These are phyloP conservation scores for Eurypyga helias DNA, from an alignment of 2,113 vertebrate species.

Conservation along the genomic window DNA sequence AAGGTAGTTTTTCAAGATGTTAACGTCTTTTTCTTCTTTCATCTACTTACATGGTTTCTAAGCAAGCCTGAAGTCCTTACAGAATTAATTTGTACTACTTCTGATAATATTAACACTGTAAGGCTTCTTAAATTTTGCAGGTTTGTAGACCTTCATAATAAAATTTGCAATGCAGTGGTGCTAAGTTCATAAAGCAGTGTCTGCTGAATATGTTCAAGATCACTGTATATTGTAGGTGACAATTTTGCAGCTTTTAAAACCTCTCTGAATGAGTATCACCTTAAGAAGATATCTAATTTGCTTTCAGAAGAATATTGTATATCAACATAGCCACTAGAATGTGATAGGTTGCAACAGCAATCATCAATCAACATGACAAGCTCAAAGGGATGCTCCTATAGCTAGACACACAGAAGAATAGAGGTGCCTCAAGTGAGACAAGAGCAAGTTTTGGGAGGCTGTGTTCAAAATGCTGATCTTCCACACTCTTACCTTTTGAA, in stretches of 20 bases:
- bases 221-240: background rate
- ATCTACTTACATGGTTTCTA: background rate
- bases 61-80: background rate
- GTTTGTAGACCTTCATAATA: background rate
- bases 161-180: background rate
- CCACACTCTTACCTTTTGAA: background rate
- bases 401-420: background rate
- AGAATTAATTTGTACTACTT: background rate
- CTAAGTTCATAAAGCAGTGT: background rate
- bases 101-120: background rate
- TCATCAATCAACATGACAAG: conserved; percentile 61
- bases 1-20: background rate
- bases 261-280: background rate
- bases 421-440: background rate
- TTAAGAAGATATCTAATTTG: background rate
- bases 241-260: background rate
- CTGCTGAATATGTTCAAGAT: background rate
- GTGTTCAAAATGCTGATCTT: background rate
- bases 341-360: conserved; percentile 10
- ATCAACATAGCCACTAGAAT: background rate
- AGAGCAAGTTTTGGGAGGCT: background rate
- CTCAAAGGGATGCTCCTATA: conserved; percentile 21
- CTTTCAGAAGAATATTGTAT: conserved; percentile 3
- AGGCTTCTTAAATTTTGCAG: background rate
- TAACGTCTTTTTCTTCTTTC: background rate